Evolutionary conservation across 2,888 invertebrate genomes (phyloP).

Genomic region (Drosophila kanekoi): DNA sequence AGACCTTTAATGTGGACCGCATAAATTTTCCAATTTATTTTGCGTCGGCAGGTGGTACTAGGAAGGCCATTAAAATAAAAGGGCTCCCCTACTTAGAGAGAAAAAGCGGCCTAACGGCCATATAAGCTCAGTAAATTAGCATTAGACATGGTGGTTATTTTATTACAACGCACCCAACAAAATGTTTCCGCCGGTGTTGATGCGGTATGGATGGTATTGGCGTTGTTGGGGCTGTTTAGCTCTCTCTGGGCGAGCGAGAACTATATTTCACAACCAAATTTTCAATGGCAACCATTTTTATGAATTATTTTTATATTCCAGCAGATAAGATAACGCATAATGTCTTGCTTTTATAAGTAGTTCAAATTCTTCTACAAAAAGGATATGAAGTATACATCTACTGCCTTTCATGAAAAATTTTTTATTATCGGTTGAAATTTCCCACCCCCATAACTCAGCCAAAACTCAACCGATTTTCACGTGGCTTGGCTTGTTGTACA

Average conservation of each 20-base stretch:
- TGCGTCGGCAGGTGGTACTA: constrained; percentile 20
- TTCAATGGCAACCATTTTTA: constrained; percentile 21
- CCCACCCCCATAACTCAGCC: no score
- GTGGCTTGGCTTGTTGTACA: no score
- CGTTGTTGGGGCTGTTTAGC: neutral
- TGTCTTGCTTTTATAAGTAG: neutral
- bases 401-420: neutral
- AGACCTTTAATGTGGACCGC: constrained; percentile 65
- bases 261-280: constrained; percentile 4
- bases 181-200: constrained; percentile 7
- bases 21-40: constrained; percentile 74
- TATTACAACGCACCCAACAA: constrained; percentile 38
- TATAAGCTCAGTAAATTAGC: constrained; percentile 74
- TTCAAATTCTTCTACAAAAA: neutral
- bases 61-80: constrained; percentile 48
- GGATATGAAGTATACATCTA: neutral
- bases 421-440: no score
- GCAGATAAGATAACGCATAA: constrained; percentile 15
- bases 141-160: constrained; percentile 73
- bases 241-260: neutral
- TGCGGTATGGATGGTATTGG: constrained; percentile 3
- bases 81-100: constrained; percentile 23
- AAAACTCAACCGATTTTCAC: no score
- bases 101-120: constrained; percentile 36
- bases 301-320: constrained; percentile 14